These are phyloP conservation scores for Esox lucius DNA, from an alignment of 2,797 vertebrate species.

Conservation along the genomic window DNA sequence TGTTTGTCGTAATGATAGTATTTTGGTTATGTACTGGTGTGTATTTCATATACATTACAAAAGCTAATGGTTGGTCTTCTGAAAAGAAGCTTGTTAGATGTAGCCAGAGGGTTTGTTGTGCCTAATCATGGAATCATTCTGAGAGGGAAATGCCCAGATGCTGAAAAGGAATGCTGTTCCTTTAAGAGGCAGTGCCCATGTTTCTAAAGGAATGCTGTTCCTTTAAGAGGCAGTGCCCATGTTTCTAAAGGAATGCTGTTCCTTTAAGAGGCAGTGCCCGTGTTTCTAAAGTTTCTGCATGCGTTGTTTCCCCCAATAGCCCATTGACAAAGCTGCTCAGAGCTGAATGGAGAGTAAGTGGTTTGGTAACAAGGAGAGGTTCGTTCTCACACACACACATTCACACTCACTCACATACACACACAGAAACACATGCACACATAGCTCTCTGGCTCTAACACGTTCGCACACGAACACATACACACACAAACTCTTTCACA, in stretches of 20 bases:
- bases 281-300: conserved; percentile 86
- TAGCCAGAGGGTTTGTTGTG: conserved; percentile 63
- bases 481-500: not conserved
- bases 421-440: conserved; percentile 34
- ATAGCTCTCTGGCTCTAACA: not conserved
- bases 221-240: conserved; percentile 79
- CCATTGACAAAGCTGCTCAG: conserved; percentile 84
- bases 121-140: conserved; percentile 69
- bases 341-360: conserved; percentile 85
- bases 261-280: conserved; percentile 78
- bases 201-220: conserved; percentile 75
- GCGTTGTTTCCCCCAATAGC: conserved; percentile 87
- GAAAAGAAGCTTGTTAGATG: conserved; percentile 65
- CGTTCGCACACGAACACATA: not conserved
- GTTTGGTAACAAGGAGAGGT: conserved; percentile 84
- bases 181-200: conserved; percentile 80
- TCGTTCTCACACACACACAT: conserved; percentile 55
- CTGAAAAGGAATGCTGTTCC: conserved; percentile 62
- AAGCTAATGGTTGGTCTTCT: conserved; percentile 60
- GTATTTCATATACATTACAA: conserved; percentile 8
- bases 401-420: conserved; percentile 53
- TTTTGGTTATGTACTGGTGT: not conserved
- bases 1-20: not conserved
- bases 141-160: conserved; percentile 50
- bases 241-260: conserved; percentile 73